phyloP scores from a whole-genome alignment of 2,888 invertebrate genomes.

The Tipula unca region DNA sequence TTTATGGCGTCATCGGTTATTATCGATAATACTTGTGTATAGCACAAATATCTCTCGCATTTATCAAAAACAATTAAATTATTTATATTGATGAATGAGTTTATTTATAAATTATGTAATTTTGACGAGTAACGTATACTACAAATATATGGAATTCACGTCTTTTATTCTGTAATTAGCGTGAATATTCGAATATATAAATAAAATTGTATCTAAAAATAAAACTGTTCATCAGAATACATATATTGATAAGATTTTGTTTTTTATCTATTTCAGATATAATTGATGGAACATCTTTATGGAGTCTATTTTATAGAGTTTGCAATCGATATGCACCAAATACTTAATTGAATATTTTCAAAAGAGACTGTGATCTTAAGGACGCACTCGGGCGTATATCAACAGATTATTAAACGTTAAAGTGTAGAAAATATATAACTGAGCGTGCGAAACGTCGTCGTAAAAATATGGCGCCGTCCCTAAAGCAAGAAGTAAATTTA shows the following conservation, averaged over 20 bases:
- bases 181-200: background rate
- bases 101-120: background rate
- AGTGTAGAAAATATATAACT: background rate
- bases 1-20: background rate
- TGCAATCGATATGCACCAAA: background rate
- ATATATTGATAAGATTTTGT: background rate
- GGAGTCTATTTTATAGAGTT: background rate
- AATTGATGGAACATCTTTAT: background rate
- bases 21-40: background rate
- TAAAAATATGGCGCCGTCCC: constrained; percentile 35
- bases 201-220: background rate
- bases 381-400: background rate
- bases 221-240: background rate
- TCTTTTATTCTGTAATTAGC: background rate
- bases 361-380: background rate
- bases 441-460: background rate
- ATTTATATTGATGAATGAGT: background rate
- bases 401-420: background rate
- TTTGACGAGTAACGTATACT: too few species aligned
- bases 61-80: background rate
- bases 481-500: constrained; percentile 60
- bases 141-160: background rate
- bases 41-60: background rate
- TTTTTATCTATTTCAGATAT: background rate
- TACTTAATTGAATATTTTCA: background rate